These are phyloP conservation scores for Chrysodeixis includens DNA, from an alignment of 2,888 invertebrate species.

Conservation along the genomic window DNA sequence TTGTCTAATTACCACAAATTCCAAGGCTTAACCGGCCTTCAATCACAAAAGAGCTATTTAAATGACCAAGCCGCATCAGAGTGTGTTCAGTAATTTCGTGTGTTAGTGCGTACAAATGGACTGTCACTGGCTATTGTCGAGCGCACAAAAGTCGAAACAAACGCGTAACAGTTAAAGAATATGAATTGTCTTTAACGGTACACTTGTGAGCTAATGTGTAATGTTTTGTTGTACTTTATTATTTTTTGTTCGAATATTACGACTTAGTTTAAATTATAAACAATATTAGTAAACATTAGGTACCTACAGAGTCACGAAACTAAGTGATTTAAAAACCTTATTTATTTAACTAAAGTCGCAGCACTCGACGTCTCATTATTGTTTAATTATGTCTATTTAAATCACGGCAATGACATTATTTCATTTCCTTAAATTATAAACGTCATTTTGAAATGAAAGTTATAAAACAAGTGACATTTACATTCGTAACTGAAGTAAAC, in stretches of 20 bases:
- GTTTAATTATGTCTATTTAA: neutral
- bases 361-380: too few species aligned
- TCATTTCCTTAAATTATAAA: neutral
- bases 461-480: neutral
- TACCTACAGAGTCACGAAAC: too few species aligned
- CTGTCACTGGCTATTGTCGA: constrained; percentile 30
- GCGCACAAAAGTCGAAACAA: constrained; percentile 27
- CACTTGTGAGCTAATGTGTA: constrained; percentile 20
- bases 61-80: constrained; percentile 24
- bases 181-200: constrained; percentile 24
- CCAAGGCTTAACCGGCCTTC: constrained; percentile 45
- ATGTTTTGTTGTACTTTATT: neutral
- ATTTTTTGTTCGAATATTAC: neutral
- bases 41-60: constrained; percentile 40
- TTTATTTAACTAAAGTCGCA: too few species aligned
- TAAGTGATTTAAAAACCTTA: too few species aligned
- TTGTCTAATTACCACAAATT: constrained; percentile 33
- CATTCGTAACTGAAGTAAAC: neutral
- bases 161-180: constrained; percentile 21
- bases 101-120: constrained; percentile 38
- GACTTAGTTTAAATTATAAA: too few species aligned
- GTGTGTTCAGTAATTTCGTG: constrained; percentile 37
- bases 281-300: too few species aligned
- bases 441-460: neutral
- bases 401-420: neutral